Percentiles rank a stretch among this genome's conserved stretches.
These are phyloP conservation scores for Charaxes varanes DNA, from an alignment of 1,140 invertebrate species.

Conservation along the genomic window DNA sequence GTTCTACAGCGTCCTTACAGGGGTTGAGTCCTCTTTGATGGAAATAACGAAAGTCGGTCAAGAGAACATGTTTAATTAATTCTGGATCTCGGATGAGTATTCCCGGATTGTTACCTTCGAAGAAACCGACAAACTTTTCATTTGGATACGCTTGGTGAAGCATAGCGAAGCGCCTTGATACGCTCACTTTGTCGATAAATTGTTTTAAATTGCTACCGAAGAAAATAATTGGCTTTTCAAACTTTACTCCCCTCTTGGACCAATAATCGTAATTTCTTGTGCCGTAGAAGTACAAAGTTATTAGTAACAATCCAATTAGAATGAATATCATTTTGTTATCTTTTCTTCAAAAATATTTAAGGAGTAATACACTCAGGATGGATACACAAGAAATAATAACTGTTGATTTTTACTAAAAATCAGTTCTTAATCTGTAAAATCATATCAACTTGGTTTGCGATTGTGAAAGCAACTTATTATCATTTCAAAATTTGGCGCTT, in stretches of 20 bases:
- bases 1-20: not conserved
- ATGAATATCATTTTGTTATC: too few relatives aligned
- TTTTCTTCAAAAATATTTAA: too few relatives aligned
- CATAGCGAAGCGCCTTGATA: constrained; percentile 5
- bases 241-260: constrained; percentile 4
- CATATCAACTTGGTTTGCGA: too few relatives aligned
- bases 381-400: too few relatives aligned
- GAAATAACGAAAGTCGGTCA: constrained; percentile 8
- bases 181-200: constrained; percentile 7
- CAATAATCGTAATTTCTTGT: constrained; percentile 21
- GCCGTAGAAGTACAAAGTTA: constrained; percentile 23
- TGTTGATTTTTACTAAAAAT: too few relatives aligned
- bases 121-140: constrained; percentile 8
- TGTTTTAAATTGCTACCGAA: constrained; percentile 9
- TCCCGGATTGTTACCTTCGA: not conserved
- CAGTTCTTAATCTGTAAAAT: too few relatives aligned
- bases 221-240: constrained; percentile 10
- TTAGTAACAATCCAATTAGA: not conserved
- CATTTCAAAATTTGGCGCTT: too few relatives aligned
- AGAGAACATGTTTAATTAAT: constrained; percentile 3
- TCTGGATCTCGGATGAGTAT: not conserved
- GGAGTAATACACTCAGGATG: too few relatives aligned
- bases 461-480: too few relatives aligned
- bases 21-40: constrained; percentile 4
- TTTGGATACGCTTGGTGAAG: constrained; percentile 2